These are phyloP conservation scores for Tretioscincus oriximinensis DNA, from an alignment of 2,113 vertebrate species.

Conservation along the genomic window DNA sequence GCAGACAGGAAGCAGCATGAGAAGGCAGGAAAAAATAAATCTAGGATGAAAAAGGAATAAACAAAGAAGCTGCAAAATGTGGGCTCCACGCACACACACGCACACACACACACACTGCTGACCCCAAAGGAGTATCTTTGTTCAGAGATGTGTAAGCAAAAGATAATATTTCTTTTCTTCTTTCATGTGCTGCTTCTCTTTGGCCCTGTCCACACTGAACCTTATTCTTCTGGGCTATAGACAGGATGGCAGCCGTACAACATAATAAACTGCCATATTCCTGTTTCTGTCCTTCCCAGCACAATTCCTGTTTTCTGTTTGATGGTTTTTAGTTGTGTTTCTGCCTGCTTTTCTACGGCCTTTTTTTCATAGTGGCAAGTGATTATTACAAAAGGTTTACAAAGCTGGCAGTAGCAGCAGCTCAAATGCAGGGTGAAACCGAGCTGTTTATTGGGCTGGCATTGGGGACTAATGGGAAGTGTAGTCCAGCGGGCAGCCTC, in stretches of 20 bases:
- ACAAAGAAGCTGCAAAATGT: slow-evolving; percentile 28
- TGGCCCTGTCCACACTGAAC: too few species aligned
- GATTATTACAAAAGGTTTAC: background rate
- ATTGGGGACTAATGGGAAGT: too few species aligned
- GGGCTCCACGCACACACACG: background rate
- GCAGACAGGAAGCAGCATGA: slow-evolving; percentile 54
- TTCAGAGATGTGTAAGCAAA: background rate
- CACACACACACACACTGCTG: background rate
- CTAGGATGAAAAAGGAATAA: background rate
- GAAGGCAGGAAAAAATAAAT: slow-evolving; percentile 49
- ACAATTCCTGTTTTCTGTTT: too few species aligned
- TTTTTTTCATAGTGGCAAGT: too few species aligned
- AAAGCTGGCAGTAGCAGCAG: background rate
- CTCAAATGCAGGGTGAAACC: background rate
- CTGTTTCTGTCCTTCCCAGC: too few species aligned
- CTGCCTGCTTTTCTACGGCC: too few species aligned
- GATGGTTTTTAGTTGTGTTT: too few species aligned
- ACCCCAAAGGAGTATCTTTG: background rate
- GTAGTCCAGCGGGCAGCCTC: too few species aligned
- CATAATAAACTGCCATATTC: too few species aligned
- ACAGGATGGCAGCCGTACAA: too few species aligned
- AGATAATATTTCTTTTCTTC: background rate
- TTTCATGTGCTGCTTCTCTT: too few species aligned
- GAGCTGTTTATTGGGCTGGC: background rate
- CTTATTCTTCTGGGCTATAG: too few species aligned